These are phyloP conservation scores for Hetaerina americana DNA, from an alignment of 1,140 invertebrate genomes.

Conservation along the genomic window DNA sequence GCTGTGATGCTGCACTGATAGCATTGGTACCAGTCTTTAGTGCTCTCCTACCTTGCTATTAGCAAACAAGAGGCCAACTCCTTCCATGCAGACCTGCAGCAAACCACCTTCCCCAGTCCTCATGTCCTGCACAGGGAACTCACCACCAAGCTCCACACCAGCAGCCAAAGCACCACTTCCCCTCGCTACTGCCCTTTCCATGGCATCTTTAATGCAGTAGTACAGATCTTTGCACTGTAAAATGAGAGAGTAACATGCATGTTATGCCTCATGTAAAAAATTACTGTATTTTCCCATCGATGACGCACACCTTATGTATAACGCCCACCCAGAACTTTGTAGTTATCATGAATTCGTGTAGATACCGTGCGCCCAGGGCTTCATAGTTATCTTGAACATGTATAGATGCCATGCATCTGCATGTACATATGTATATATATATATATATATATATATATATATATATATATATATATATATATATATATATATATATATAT, in stretches of 20 bases:
- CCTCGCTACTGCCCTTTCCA: constrained; percentile 87
- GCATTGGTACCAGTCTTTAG: too few species aligned
- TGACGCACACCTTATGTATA: too few species aligned
- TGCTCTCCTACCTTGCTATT: constrained; percentile 87
- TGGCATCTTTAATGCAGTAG: constrained; percentile 96
- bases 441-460: too few species aligned
- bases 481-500: too few species aligned
- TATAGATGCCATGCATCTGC: too few species aligned
- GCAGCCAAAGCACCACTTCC: constrained; percentile 52
- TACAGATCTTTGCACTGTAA: constrained; percentile 95
- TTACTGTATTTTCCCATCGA: too few species aligned
- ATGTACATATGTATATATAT: too few species aligned
- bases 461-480: too few species aligned
- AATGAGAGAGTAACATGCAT: constrained; percentile 12
- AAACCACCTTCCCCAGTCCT: constrained; percentile 91
- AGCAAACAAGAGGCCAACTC: constrained; percentile 93
- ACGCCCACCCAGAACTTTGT: too few species aligned
- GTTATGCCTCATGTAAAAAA: background rate
- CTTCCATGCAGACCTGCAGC: constrained; percentile 98
- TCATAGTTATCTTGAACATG: too few species aligned
- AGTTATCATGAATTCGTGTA: too few species aligned
- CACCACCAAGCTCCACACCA: constrained; percentile 81
- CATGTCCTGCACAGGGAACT: constrained; percentile 97
- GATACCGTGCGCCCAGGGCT: too few species aligned
- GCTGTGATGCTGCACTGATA: background rate